phyloP scores from a whole-genome alignment of 1,140 invertebrate species.

The Eumaeus atala region DNA sequence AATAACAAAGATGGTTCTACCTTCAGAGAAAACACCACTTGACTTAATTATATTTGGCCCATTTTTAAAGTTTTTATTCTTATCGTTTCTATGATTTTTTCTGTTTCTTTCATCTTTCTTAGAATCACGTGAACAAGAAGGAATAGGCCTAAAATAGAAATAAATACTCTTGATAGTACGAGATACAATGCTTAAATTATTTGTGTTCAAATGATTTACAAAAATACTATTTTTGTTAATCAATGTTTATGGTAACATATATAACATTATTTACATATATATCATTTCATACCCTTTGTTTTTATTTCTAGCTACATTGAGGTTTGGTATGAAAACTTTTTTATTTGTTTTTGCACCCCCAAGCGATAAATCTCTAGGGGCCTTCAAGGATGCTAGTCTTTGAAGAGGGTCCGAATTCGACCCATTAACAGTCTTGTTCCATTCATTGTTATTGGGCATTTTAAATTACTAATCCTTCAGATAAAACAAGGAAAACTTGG shows the following conservation, averaged over 20 bases:
- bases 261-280: too few relatives aligned
- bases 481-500: neutral
- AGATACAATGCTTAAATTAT: slow-evolving; percentile 2
- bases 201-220: too few relatives aligned
- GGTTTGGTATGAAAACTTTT: slow-evolving; percentile 67
- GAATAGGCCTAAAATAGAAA: slow-evolving; percentile 31
- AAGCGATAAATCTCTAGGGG: slow-evolving; percentile 72
- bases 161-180: slow-evolving; percentile 3
- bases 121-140: slow-evolving; percentile 29
- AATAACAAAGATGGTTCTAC: too few relatives aligned
- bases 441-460: slow-evolving; percentile 46
- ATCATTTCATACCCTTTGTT: slow-evolving; percentile 58
- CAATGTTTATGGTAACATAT: too few relatives aligned
- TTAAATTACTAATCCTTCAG: neutral
- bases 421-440: slow-evolving; percentile 45
- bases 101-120: slow-evolving; percentile 46
- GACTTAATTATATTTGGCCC: slow-evolving; percentile 60
- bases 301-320: slow-evolving; percentile 67
- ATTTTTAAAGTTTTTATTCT: slow-evolving; percentile 45
- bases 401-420: slow-evolving; percentile 42
- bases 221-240: too few relatives aligned
- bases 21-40: slow-evolving; percentile 68
- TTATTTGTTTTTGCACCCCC: slow-evolving; percentile 64
- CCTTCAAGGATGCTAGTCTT: slow-evolving; percentile 66
- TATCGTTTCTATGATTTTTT: slow-evolving; percentile 43